Conservation (phyloP, 2,113 vertebrate species). For the Narcine bancroftii region DNA sequence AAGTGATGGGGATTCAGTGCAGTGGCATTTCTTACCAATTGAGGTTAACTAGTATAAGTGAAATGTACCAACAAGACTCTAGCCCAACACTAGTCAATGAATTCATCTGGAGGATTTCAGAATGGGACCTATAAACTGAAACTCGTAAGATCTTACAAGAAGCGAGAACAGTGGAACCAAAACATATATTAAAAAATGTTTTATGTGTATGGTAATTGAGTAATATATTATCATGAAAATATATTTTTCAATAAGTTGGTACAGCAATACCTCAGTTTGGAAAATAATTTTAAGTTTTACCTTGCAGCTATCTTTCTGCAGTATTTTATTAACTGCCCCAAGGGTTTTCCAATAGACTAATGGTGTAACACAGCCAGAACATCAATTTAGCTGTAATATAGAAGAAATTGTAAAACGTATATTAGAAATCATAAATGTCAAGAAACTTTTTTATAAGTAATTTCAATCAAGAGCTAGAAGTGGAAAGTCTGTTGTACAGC, state of each 20-base stretch:
- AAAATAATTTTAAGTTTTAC: background rate
- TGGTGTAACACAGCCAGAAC: background rate
- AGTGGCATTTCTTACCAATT: background rate
- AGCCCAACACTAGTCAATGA: background rate
- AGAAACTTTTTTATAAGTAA: too few relatives aligned
- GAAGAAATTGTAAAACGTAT: background rate
- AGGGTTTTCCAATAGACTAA: background rate
- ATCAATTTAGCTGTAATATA: background rate
- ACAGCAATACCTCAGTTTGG: background rate
- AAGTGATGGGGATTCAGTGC: background rate
- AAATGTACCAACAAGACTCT: background rate
- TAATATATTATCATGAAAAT: background rate
- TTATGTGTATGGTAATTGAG: background rate
- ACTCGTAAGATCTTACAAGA: background rate
- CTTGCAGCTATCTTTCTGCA: too few relatives aligned
- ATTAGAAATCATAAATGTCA: background rate
- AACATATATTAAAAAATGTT: background rate
- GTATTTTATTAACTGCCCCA: background rate
- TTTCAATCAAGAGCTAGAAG: too few relatives aligned
- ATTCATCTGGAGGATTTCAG: background rate
- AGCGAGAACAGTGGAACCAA: background rate
- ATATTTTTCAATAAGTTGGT: background rate
- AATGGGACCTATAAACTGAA: background rate
- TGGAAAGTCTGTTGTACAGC: too few relatives aligned
- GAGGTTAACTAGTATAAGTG: background rate